phyloP scores from a whole-genome alignment of 2,888 invertebrate genomes.

The Alloscopus bannaensis region DNA sequence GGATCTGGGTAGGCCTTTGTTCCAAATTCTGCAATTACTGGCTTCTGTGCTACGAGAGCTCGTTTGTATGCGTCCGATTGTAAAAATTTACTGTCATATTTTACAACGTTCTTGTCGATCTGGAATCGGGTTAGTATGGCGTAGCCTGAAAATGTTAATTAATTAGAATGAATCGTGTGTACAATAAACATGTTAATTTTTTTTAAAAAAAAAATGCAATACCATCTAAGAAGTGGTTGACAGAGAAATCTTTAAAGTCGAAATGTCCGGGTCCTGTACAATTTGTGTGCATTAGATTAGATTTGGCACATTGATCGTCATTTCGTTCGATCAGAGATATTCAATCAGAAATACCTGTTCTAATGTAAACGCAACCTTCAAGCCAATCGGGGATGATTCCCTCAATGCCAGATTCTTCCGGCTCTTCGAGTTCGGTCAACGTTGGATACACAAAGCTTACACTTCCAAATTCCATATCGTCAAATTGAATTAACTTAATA shows the following conservation, averaged over 20 bases:
- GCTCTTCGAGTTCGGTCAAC: slow-evolving; percentile 53
- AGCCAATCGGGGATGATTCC: slow-evolving; percentile 61
- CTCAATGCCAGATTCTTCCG: slow-evolving; percentile 51
- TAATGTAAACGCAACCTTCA: slow-evolving; percentile 38
- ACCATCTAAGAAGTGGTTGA: slow-evolving; percentile 66
- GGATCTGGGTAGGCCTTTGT: slow-evolving; percentile 77
- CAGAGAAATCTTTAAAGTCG: slow-evolving; percentile 53
- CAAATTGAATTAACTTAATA: not conserved
- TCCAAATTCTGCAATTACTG: slow-evolving; percentile 77
- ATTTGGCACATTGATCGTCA: too few relatives aligned
- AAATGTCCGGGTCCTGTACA: slow-evolving; percentile 55
- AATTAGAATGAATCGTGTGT: slow-evolving; percentile 10
- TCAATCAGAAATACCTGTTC: slow-evolving; percentile 54
- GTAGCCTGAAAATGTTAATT: slow-evolving; percentile 58
- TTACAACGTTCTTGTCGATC: slow-evolving; percentile 46
- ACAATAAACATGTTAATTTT: not conserved
- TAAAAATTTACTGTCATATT: slow-evolving; percentile 74
- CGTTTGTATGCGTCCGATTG: slow-evolving; percentile 76
- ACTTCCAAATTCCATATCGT: slow-evolving; percentile 29
- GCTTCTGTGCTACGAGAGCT: slow-evolving; percentile 75
- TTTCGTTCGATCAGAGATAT: too few relatives aligned
- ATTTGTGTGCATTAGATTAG: not conserved
- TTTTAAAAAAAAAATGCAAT: too few relatives aligned
- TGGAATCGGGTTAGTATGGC: slow-evolving; percentile 62
- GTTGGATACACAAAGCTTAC: slow-evolving; percentile 65